Evolutionary conservation across 2,888 invertebrate species (phyloP), one percentile per base, ranked within the genome.

Genomic region (Brenthis ino): DNA sequence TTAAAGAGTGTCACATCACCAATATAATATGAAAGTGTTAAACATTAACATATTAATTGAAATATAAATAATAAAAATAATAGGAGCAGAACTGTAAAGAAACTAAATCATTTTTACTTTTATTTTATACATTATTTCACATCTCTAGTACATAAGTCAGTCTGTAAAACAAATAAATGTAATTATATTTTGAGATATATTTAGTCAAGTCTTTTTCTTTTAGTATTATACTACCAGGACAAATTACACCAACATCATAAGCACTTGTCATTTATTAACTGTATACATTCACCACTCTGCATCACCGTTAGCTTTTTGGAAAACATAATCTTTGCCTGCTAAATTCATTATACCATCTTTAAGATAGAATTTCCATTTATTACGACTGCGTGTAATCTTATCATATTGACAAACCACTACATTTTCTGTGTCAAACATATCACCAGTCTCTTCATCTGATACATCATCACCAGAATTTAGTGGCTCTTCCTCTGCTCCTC

Each of bases 291-390:
- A 99, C 99, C 99, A 99, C 88, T 99, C 99, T 33, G 99, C 99
- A 94, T 99, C 99, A 77, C 99, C 99, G 82, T 96, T 98, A 14
- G 99, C 99, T 93, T 98, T 99, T 93, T 99, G 99, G 94, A 99
- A 99, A 82, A 99, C 98, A 93, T 96, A 99, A 94, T 99, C 99
- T 91, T 98, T 98, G 57, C 99, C 99, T 77, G 96, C 96, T 83
- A 99, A 95, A 94, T 99, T 99, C 99, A 99, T 99, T 75, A 99
- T 99, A 70, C 99, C 99, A 93, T 99, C 99, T 93, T 99, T 99
- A 75, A 99, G 94, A 88, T 98, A 98, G 89, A 99, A 99, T 94
- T 99, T 99, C 99, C 99, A 99, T 90, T 98, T 98, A 90, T 99
- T 99, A 82, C 99, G 96, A 87, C 98, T 99, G 86, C 99, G 95